A percentile compares a stretch with the other conserved stretches of the same genome.
These are phyloP conservation scores for Formicarius rufipectus DNA, from an alignment of 2,113 vertebrate species.

Conservation along the genomic window DNA sequence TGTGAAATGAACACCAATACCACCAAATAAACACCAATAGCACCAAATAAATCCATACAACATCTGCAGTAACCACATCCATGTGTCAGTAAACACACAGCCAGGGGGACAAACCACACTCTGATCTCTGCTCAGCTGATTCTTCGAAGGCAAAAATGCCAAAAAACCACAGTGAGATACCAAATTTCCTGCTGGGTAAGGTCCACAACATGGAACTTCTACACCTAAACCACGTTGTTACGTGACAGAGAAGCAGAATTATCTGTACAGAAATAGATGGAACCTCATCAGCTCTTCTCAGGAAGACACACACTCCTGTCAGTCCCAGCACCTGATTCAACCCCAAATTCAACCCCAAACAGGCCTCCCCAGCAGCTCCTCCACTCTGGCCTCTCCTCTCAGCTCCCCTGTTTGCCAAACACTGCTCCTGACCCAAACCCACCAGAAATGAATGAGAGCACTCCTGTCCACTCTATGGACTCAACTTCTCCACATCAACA, in stretches of 20 bases:
- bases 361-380: neutral
- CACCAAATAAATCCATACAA: neutral
- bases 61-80: fast-evolving
- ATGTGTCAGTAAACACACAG: neutral
- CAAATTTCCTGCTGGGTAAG: neutral
- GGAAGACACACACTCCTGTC: neutral
- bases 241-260: neutral
- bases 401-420: neutral
- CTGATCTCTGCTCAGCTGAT: neutral
- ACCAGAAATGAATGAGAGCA: neutral
- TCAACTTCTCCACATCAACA: neutral
- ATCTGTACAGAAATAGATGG: neutral
- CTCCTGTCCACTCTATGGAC: neutral
- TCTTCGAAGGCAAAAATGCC: neutral
- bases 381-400: neutral
- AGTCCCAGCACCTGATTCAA: neutral
- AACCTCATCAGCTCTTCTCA: neutral
- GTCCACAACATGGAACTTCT: neutral
- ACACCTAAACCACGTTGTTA: neutral
- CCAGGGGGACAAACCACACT: neutral
- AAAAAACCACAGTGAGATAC: neutral
- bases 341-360: neutral
- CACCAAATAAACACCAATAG: neutral
- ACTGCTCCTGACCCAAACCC: neutral
- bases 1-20: neutral